Evolutionary conservation across 2,888 invertebrate genomes (phyloP), one percentile per base, ranked within the genome.

Genomic region (Cremastinae sp.): DNA sequence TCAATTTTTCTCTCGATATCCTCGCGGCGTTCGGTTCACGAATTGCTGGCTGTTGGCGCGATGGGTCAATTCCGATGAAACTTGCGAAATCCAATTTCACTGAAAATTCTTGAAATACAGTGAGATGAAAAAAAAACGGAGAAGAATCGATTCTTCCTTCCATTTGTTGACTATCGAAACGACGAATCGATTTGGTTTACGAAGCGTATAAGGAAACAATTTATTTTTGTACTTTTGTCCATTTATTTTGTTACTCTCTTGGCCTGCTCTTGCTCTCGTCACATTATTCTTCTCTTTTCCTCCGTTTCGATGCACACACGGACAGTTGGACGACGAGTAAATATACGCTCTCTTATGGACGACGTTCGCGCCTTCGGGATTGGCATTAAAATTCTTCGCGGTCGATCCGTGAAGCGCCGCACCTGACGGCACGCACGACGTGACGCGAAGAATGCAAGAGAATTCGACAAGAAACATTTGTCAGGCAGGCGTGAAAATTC

Each of bases 381-480:
- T 61, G 75, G 58, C 68, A 76, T 76, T 76, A 73, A 76, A 69
- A 76, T 76, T 76, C 76, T 49, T 41, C 71, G 59, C 61, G 20
- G 69, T 59, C 64, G 76, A 59, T 76, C 64, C 69, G 72, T 41
- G 16, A 20, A 69, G 68, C 45, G 76, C 72, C 76, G 76, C 76
- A 73, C 76, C 76, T 69, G 76, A 76, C 54, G 76, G 68, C 76
- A 76, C 73, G 76, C 76, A 73, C 76, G 68, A 69, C 76, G 72
- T 73, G 73, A 65, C 73, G 45, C 72, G 53, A 73, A 69, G 64
- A 68, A 62, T 54, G 72, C 36, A 51, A 43, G 41, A 2, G 12
- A 41, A 9, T 41, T 9, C 41, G 2, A 41, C 41, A 9, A 41
- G 41, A 12, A 12, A 41, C 41, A 41, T 41, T 41, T 41, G 4